Evolutionary conservation across 2,113 vertebrate genomes (phyloP).

Genomic region (Antennarius striatus): DNA sequence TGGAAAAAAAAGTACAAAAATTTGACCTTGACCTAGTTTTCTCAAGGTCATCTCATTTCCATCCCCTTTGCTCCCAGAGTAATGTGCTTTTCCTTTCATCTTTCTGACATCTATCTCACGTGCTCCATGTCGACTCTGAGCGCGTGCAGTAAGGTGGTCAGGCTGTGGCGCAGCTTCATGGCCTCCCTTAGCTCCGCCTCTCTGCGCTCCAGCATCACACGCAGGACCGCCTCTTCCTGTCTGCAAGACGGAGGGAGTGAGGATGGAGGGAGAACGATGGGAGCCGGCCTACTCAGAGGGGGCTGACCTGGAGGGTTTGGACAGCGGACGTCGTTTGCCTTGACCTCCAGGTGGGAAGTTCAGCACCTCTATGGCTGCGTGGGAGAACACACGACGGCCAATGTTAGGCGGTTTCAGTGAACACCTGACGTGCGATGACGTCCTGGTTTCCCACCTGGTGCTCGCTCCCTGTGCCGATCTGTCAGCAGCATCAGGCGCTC

Average conservation of each 20-base stretch:
- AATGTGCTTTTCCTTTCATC: too few species aligned
- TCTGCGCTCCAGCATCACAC: slow-evolving; percentile 73
- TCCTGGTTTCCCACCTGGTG: slow-evolving; percentile 48
- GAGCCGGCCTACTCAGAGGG: slow-evolving; percentile 50
- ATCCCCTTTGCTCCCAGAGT: too few species aligned
- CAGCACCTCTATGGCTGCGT: slow-evolving; percentile 74
- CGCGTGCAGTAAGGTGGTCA: slow-evolving; percentile 70
- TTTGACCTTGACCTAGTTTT: too few species aligned
- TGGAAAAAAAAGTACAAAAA: too few species aligned
- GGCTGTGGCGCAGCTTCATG: slow-evolving; percentile 72
- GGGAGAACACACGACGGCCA: not conserved
- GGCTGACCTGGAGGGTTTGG: slow-evolving; percentile 19
- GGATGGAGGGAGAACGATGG: not conserved
- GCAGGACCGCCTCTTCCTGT: slow-evolving; percentile 66
- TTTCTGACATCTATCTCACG: slow-evolving; percentile 23
- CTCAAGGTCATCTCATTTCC: too few species aligned
- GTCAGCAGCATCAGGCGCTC: slow-evolving; percentile 65
- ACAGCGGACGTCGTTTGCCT: slow-evolving; percentile 39
- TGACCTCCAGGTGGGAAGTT: slow-evolving; percentile 54
- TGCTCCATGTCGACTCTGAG: slow-evolving; percentile 74
- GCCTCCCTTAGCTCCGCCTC: slow-evolving; percentile 79
- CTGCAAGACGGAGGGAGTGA: slow-evolving; percentile 34
- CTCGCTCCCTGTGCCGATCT: slow-evolving; percentile 56
- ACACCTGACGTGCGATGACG: not conserved
- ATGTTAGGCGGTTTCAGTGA: not conserved